Conservation (phyloP, 2,888 invertebrate genomes). For the Nudaria mundana region DNA sequence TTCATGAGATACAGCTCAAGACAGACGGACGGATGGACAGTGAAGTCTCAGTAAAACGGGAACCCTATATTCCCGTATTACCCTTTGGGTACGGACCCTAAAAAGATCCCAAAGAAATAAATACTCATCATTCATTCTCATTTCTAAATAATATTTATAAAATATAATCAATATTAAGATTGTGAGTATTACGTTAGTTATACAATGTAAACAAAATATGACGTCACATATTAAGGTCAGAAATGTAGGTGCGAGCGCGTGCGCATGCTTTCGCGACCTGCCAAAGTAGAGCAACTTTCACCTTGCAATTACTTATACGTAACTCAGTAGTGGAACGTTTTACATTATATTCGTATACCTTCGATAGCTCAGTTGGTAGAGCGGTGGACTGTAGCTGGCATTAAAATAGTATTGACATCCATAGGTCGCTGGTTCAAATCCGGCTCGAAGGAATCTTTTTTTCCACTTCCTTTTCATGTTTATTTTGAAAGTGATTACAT, state of each 20-base stretch:
- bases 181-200: background rate
- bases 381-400: constrained; percentile 75
- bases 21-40: too few relatives aligned
- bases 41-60: too few relatives aligned
- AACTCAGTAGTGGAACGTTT: constrained; percentile 14
- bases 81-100: too few relatives aligned
- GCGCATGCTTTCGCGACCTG: constrained; percentile 10
- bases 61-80: too few relatives aligned
- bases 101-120: too few relatives aligned
- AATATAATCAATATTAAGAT: background rate
- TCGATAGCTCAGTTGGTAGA: constrained; percentile 82
- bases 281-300: constrained; percentile 39
- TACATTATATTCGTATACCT: constrained; percentile 38
- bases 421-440: constrained; percentile 84
- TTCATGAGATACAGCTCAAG: too few relatives aligned
- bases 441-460: constrained; percentile 77
- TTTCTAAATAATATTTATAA: too few relatives aligned
- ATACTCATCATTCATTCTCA: too few relatives aligned
- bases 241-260: constrained; percentile 5
- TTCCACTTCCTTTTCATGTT: background rate
- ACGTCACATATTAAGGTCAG: constrained; percentile 7
- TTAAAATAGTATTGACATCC: constrained; percentile 64
- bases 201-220: constrained; percentile 4
- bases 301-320: constrained; percentile 20
- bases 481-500: too few relatives aligned